phyloP scores from a whole-genome alignment of 1,140 invertebrate genomes.

The Bombus impatiens region DNA sequence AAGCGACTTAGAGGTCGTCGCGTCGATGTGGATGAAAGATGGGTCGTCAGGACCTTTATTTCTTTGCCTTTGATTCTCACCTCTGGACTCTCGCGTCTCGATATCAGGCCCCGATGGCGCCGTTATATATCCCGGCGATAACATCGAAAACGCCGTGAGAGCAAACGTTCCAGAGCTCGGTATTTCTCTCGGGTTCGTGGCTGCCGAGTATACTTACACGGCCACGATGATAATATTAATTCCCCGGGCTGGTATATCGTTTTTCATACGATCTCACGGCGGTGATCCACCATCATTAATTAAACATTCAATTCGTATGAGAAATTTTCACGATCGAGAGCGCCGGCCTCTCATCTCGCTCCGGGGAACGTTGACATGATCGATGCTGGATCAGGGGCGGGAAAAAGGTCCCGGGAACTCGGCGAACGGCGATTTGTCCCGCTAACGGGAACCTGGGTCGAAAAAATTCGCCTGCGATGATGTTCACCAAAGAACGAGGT shows the following conservation, averaged over 20 bases:
- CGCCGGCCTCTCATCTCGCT: background rate
- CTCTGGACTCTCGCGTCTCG: constrained; percentile 50
- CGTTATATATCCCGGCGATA: constrained; percentile 65
- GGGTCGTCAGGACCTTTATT: constrained; percentile 22
- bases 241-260: constrained; percentile 38
- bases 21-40: constrained; percentile 32
- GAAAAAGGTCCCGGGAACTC: constrained; percentile 20
- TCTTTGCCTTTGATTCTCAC: constrained; percentile 49
- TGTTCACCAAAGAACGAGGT: background rate
- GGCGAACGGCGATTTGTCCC: background rate
- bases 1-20: too few species aligned
- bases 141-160: constrained; percentile 63
- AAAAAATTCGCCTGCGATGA: background rate
- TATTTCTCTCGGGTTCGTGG: background rate
- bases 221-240: constrained; percentile 58
- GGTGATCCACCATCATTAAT: constrained; percentile 52
- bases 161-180: constrained; percentile 24
- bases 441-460: constrained; percentile 19
- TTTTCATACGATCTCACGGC: constrained; percentile 39
- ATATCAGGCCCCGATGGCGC: constrained; percentile 61
- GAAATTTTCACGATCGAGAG: constrained; percentile 36
- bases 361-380: constrained; percentile 20
- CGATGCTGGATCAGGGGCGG: constrained; percentile 22
- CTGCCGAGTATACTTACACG: constrained; percentile 39
- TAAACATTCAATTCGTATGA: constrained; percentile 57